Percentiles rank a stretch among this genome's conserved stretches.
phyloP scores from a whole-genome alignment of 2,888 invertebrate genomes.

The Pterostichus niger region DNA sequence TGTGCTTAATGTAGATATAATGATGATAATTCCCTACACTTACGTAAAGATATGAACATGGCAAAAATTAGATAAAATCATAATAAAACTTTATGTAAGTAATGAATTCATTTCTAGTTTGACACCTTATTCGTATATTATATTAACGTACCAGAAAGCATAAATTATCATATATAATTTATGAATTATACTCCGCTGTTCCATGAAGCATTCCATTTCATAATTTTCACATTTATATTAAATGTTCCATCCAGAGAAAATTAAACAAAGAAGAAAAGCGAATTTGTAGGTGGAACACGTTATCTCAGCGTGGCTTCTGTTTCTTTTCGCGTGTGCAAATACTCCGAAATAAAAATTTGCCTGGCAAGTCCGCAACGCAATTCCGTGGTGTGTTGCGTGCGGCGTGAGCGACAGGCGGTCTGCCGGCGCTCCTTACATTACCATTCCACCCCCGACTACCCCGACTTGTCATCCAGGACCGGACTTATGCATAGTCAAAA shows the following conservation, averaged over 20 bases:
- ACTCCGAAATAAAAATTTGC: slow-evolving; percentile 61
- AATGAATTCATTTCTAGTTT: slow-evolving; percentile 7
- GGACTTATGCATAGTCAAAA: not conserved
- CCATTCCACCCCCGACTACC: slow-evolving; percentile 48
- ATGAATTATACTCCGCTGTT: slow-evolving; percentile 8
- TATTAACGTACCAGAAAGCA: slow-evolving; percentile 14
- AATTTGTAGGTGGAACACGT: slow-evolving; percentile 8
- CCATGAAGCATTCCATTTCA: not conserved
- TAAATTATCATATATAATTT: slow-evolving; percentile 24
- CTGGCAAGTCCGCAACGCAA: slow-evolving; percentile 54
- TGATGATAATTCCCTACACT: slow-evolving; percentile 12
- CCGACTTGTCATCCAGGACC: not conserved
- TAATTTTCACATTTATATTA: slow-evolving; percentile 1
- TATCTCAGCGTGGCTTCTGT: slow-evolving; percentile 20
- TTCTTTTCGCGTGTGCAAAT: slow-evolving; percentile 50
- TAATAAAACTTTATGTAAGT: not conserved
- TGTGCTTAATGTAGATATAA: not conserved
- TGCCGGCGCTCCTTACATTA: slow-evolving; percentile 43
- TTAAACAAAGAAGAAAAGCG: not conserved
- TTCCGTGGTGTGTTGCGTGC: slow-evolving; percentile 63
- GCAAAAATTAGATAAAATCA: slow-evolving; percentile 35
- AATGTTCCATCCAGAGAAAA: not conserved
- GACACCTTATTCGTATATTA: slow-evolving; percentile 16
- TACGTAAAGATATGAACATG: slow-evolving; percentile 16
- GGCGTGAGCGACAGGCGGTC: slow-evolving; percentile 62